Base-by-base conservation (phyloP, 1,140 invertebrate genomes). In the Tribolium madens region DNA sequence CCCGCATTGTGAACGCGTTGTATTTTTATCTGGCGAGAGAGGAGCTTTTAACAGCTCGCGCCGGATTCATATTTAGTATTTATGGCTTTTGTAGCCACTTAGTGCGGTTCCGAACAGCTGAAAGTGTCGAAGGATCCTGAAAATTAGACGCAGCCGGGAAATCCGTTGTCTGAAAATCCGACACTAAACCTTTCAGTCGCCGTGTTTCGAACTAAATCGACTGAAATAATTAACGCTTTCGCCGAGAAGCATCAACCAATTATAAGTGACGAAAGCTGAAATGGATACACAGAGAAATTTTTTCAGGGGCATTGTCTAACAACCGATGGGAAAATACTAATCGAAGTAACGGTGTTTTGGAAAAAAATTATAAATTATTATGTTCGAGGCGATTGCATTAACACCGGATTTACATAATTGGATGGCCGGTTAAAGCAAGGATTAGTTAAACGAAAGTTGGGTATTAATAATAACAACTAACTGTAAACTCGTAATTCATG, bases 1-100 rank as follows among this genome's bases (percentile, higher is more conserved):
- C 76, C 80, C 81, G 80, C 80, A 82, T 81, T 82, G 80, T 82
- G 78, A 52, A 78, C 21, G 21, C 21, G 21, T 26, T 80, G 70
- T 79, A 78, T 81, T 78, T 81, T 81, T 80, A 78, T 75, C 76
- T 53, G 17, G 50, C 18, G 21, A 26, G 21, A 26, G 21, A 26
- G 52, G 50, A 15, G 50, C 70, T 71, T 71, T 71, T 71, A 71
- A 71, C 18, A 71, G 57, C 57, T 57, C 52, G 14, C 21, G 47
- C 21, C 21, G 46, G 70, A 72, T 72, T 72, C 70, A 72, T 72
- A 72, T 72, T 72, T 72, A 72, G 70, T 72, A 72, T 72, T 72
- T 72, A 72, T 72, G 70, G 70, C 12, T 26, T 14, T 50, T 72
- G 70, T 48, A 72, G 46, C 46, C 70, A 72, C 70, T 72, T 72